Percentiles rank a stretch among this genome's conserved stretches.
phyloP scores from a whole-genome alignment of 2,888 invertebrate genomes.

The Tipula vernalis region DNA sequence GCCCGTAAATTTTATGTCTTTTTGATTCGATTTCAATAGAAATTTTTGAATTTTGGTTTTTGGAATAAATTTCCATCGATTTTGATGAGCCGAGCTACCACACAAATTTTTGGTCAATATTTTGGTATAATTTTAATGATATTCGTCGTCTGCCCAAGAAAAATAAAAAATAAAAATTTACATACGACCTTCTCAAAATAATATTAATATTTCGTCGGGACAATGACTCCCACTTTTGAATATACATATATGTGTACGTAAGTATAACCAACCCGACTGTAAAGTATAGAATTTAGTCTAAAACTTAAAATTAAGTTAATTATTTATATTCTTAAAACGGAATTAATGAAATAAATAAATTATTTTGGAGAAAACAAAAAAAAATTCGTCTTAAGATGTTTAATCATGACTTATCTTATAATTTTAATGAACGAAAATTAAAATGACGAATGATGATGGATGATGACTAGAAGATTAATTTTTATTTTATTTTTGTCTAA shows the following conservation, averaged over 20 bases:
- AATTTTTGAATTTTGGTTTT: neutral
- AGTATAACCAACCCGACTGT: neutral
- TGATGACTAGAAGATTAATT: neutral
- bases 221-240: neutral
- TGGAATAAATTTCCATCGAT: neutral
- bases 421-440: neutral
- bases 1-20: neutral
- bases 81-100: neutral
- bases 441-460: slow-evolving; percentile 4
- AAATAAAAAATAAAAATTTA: neutral
- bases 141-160: neutral
- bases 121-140: neutral
- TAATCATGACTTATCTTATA: slow-evolving; percentile 4
- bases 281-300: neutral
- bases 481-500: neutral
- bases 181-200: neutral
- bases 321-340: neutral
- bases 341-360: neutral
- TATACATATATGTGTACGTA: neutral
- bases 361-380: neutral
- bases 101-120: neutral
- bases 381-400: neutral
- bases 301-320: neutral
- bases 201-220: neutral
- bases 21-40: neutral